phyloP scores from a whole-genome alignment of 2,888 invertebrate genomes.

The Lissocephala sabroskyi region DNA sequence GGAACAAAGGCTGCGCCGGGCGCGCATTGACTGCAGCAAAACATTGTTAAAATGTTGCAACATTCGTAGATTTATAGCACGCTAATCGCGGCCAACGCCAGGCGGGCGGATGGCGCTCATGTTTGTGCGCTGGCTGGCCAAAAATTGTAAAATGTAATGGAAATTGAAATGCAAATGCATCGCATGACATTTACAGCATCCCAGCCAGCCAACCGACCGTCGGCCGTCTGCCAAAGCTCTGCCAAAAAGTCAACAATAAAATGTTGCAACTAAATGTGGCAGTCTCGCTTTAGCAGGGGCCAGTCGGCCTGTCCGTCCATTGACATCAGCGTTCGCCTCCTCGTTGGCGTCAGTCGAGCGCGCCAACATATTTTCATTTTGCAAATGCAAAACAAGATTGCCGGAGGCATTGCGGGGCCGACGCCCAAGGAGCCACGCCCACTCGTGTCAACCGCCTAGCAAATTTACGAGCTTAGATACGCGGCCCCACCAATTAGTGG shows the following conservation, averaged over 20 bases:
- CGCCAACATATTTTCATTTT: slow-evolving; percentile 52
- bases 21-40: slow-evolving; percentile 28
- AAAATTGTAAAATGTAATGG: slow-evolving; percentile 54
- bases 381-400: slow-evolving; percentile 59
- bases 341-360: slow-evolving; percentile 11
- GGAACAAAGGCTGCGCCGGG: slow-evolving; percentile 12
- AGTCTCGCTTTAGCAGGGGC: slow-evolving; percentile 32
- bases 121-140: slow-evolving; percentile 21
- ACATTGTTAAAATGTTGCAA: slow-evolving; percentile 59
- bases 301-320: slow-evolving; percentile 20
- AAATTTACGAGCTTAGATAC: slow-evolving; percentile 1
- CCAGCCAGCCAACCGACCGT: slow-evolving; percentile 30
- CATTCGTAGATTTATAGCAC: slow-evolving; percentile 61
- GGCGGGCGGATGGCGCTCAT: slow-evolving; percentile 4
- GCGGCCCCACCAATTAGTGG: background rate
- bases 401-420: background rate
- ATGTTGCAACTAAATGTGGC: slow-evolving; percentile 64
- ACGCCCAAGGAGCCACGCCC: background rate
- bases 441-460: slow-evolving; percentile 5
- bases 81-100: slow-evolving; percentile 62
- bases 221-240: slow-evolving; percentile 21
- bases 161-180: slow-evolving; percentile 63
- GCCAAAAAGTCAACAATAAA: slow-evolving; percentile 64
- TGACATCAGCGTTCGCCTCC: background rate
- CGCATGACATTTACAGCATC: slow-evolving; percentile 47